Conservation (phyloP, 2,797 vertebrate genomes). For the Philypnodon macrostomus region DNA sequence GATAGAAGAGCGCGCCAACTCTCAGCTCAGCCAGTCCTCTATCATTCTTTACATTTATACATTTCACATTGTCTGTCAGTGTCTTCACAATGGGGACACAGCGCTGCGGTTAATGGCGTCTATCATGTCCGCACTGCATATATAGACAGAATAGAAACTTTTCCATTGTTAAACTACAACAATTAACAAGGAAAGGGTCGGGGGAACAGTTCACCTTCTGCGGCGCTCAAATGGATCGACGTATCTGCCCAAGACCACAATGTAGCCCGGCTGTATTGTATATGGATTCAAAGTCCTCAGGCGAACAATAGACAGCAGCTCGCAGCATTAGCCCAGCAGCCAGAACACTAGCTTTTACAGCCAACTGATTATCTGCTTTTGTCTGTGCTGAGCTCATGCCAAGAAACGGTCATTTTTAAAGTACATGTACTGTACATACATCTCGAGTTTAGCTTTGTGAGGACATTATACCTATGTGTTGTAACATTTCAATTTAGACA, state of each 20-base stretch:
- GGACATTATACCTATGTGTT: background rate
- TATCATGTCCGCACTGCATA: slow-evolving; percentile 46
- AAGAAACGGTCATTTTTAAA: slow-evolving; percentile 10
- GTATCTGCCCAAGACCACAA: slow-evolving; percentile 52
- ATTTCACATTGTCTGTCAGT: slow-evolving; percentile 45
- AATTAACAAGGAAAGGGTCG: slow-evolving; percentile 27
- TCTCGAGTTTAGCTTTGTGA: background rate
- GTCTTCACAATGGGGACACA: slow-evolving; percentile 34
- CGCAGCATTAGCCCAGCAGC: slow-evolving; percentile 27
- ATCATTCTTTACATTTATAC: slow-evolving; percentile 51
- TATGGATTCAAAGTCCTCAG: slow-evolving; percentile 48
- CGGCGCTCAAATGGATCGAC: slow-evolving; percentile 37
- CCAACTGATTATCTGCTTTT: slow-evolving; percentile 42
- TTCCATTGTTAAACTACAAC: slow-evolving; percentile 47
- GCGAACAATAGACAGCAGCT: slow-evolving; percentile 42
- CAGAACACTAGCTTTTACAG: slow-evolving; percentile 29
- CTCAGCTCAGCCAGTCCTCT: slow-evolving; percentile 45
- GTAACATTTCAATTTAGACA: too few species aligned
- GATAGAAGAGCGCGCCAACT: slow-evolving; percentile 37
- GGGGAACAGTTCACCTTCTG: slow-evolving; percentile 36
- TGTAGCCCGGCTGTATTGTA: slow-evolving; percentile 42
- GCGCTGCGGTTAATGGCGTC: slow-evolving; percentile 44
- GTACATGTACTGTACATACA: background rate
- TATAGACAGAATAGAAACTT: slow-evolving; percentile 51
- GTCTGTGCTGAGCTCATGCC: slow-evolving; percentile 20